Evolutionary conservation across 2,113 vertebrate genomes (phyloP).

Genomic region (Onychorhynchus coronatus): DNA sequence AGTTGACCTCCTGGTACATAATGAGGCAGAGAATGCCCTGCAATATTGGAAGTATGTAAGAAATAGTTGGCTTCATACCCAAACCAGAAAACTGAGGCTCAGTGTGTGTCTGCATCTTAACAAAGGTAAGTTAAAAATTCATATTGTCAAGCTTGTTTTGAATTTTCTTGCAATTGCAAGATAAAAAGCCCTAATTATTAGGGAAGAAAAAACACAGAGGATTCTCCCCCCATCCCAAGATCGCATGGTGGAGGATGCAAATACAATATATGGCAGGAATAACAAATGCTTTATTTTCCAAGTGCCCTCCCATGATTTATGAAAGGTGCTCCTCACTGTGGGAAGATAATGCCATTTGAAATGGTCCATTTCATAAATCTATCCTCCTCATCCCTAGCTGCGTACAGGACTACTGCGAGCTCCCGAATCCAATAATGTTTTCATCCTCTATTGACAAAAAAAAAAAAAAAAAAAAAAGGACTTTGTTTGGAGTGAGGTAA

Average conservation of each 20-base stretch:
- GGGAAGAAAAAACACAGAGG: background rate
- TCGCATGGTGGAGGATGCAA: slow-evolving; percentile 48
- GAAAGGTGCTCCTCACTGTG: slow-evolving; percentile 84
- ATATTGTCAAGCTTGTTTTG: background rate
- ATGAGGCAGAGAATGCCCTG: background rate
- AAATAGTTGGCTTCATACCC: background rate
- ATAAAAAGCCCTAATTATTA: background rate
- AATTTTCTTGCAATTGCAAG: background rate
- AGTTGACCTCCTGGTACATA: background rate
- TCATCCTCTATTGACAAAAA: slow-evolving; percentile 83
- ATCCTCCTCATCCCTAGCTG: slow-evolving; percentile 74
- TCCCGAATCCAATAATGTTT: slow-evolving; percentile 84
- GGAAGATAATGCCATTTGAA: slow-evolving; percentile 89
- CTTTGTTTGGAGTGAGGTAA: slow-evolving; percentile 80
- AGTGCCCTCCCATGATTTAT: slow-evolving; percentile 82
- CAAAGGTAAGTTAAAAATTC: background rate
- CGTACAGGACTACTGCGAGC: slow-evolving; percentile 71
- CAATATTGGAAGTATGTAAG: background rate
- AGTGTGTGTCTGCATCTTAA: background rate
- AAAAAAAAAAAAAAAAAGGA: background rate
- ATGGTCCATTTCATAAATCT: slow-evolving; percentile 92
- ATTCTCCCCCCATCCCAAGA: background rate
- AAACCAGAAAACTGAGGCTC: background rate
- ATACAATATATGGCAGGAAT: slow-evolving; percentile 62
- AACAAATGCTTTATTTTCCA: slow-evolving; percentile 78